Evolutionary conservation across 2,888 invertebrate genomes (phyloP), one percentile per base, ranked within the genome.

Genomic region (Drosophila antonietae): DNA sequence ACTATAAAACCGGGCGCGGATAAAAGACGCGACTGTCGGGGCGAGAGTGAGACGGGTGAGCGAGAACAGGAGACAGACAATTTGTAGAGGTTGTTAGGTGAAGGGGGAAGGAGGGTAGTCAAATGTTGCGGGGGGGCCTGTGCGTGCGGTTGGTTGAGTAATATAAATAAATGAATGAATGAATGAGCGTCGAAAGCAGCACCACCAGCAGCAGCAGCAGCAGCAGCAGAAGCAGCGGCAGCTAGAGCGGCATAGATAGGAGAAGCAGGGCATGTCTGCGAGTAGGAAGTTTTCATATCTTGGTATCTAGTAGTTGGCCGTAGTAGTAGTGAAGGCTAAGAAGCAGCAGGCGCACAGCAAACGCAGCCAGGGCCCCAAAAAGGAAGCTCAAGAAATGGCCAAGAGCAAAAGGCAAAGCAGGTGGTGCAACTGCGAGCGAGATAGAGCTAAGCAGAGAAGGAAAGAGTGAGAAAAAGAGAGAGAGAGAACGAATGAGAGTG

Each of bases 161-260:
- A 80, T 78, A 86, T 80, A 85, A 85, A 85, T 85, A 86, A 85
- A 88, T 89, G 82, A 85, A 85, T 87, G 81, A 80, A 80, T 87
- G 83, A 80, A 80, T 84, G 86, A 84, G 75, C 65, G 47, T 56
- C 61, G 61, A 67, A 52, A 72, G 55, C 72, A 49, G 55, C 47
- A 18, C 57, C 51, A 39, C 37, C 23, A 18, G 28, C 28, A 18
- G 28, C 52, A 35, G 52, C 12, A 7, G 28, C 12, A 14, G 15
- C 52, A 35, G 52, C 8, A 7, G 28, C 12, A 14, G 15, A 14
- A 37, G 37, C 37, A 12, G 4, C 37, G 5, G 37, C 10, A 14
- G 28, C 9, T 15, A 12, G 14, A 53, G 37, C 20, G 20, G 37
- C 18, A 3, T 12, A 4, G 14, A 18, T 18, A 39, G 15, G 55